Evolutionary conservation across 2,888 invertebrate genomes (phyloP).

Genomic region (Muschampia plurimacula): DNA sequence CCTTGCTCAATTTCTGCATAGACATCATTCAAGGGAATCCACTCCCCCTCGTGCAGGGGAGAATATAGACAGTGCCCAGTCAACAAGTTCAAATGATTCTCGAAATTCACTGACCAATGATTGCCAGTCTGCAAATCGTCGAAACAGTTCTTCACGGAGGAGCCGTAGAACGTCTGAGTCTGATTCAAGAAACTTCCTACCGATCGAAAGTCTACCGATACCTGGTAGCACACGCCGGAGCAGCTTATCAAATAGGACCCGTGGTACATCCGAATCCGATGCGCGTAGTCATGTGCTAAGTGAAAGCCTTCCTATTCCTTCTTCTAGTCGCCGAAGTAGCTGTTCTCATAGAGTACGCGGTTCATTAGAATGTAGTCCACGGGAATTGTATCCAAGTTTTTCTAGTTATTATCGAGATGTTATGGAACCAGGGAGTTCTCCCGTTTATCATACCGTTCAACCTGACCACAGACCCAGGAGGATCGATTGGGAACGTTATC

Average conservation of each 20-base stretch:
- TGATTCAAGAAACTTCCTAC: conserved; percentile 55
- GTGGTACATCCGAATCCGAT: conserved; percentile 28
- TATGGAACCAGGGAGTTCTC: conserved; percentile 62
- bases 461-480: conserved; percentile 60
- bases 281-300: conserved; percentile 16
- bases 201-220: conserved; percentile 60
- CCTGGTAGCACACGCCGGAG: conserved; percentile 64
- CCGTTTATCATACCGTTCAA: conserved; percentile 52
- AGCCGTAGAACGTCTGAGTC: conserved; percentile 29
- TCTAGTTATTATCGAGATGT: conserved; percentile 78
- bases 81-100: conserved; percentile 64
- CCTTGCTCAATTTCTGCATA: conserved; percentile 73
- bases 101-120: conserved; percentile 55
- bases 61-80: conserved; percentile 78
- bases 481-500: conserved; percentile 68
- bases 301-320: conserved; percentile 53
- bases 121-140: conserved; percentile 37
- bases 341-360: conserved; percentile 53
- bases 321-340: conserved; percentile 66
- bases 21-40: conserved; percentile 67
- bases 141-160: conserved; percentile 23
- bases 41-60: conserved; percentile 69
- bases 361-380: conserved; percentile 59
- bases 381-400: conserved; percentile 75
- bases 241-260: conserved; percentile 61